Evolutionary conservation across 2,113 vertebrate species (phyloP).

Genomic region (Miniopterus natalensis): DNA sequence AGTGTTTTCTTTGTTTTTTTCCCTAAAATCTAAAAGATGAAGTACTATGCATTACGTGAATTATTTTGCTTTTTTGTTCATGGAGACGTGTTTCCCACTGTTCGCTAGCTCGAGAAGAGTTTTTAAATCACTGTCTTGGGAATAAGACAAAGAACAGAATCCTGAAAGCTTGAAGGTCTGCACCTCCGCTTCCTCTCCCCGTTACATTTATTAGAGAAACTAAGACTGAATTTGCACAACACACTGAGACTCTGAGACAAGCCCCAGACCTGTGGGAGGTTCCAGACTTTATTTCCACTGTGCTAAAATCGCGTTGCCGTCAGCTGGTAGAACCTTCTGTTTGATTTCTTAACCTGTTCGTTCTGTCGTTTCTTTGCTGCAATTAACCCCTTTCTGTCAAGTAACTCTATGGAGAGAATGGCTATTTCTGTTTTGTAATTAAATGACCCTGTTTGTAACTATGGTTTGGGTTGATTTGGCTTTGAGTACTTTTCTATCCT

Average conservation of each 20-base stretch:
- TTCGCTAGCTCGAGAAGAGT: conserved; percentile 81
- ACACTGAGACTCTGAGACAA: conserved; percentile 61
- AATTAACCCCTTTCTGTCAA: conserved; percentile 86
- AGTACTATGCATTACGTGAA: conserved; percentile 88
- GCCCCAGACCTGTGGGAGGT: conserved; percentile 68
- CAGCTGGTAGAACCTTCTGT: conserved; percentile 74
- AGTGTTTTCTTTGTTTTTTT: conserved; percentile 73
- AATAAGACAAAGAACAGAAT: conserved; percentile 84
- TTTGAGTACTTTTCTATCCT: conserved; percentile 87
- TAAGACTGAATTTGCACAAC: conserved; percentile 83
- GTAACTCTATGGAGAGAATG: conserved; percentile 83
- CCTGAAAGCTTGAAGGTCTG: conserved; percentile 89
- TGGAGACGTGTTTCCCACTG: conserved; percentile 84
- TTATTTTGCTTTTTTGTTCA: conserved; percentile 84
- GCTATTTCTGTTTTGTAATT: conserved; percentile 88
- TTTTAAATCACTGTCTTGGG: conserved; percentile 84
- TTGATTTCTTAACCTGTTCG: conserved; percentile 66
- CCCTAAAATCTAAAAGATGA: conserved; percentile 76
- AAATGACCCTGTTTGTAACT: conserved; percentile 87
- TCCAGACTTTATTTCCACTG: conserved; percentile 82
- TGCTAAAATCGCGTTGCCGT: conserved; percentile 78
- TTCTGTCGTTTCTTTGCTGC: conserved; percentile 79
- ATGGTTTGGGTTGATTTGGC: conserved; percentile 87
- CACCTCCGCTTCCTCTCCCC: conserved; percentile 79
- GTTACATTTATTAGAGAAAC: conserved; percentile 60